phyloP scores from a whole-genome alignment of 53 echinoderm and acorn worm species.

The Holothuria leucospilota region DNA sequence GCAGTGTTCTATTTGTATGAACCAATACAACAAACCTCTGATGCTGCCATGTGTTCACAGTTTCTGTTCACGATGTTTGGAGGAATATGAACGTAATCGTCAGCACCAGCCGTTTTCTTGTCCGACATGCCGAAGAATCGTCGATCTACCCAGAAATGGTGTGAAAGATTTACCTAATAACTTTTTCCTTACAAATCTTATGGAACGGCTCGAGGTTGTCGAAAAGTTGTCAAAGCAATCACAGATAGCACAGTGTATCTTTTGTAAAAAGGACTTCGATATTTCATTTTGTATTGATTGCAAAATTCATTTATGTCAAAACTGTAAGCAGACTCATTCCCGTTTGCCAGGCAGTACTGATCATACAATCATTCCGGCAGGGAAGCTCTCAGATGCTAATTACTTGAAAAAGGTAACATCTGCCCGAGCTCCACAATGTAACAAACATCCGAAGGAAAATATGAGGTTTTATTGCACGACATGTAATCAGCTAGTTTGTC shows the following conservation, averaged over 20 bases:
- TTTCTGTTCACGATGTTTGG: conserved; percentile 17
- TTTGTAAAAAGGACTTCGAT: not conserved
- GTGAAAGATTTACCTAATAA: conserved; percentile 12
- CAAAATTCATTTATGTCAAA: not conserved
- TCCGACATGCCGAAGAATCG: not conserved
- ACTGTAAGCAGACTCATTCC: not conserved
- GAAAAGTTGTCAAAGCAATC: not conserved
- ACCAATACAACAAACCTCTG: conserved; percentile 10
- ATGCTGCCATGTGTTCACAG: conserved; percentile 33
- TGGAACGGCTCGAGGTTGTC: not conserved
- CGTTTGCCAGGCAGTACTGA: not conserved
- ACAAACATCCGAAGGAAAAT: too few species aligned
- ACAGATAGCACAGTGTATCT: not conserved
- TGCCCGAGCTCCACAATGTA: too few species aligned
- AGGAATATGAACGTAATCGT: not conserved
- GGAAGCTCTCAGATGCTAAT: not conserved
- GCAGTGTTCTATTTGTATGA: conserved; percentile 20
- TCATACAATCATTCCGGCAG: not conserved
- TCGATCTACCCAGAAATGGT: not conserved
- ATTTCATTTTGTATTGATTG: not conserved
- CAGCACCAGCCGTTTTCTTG: conserved; percentile 8
- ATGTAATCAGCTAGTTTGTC: too few species aligned
- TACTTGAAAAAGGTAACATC: too few species aligned
- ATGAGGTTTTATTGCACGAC: too few species aligned
- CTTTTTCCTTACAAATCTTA: not conserved